Base-by-base conservation (phyloP, 2,113 vertebrate species). In the Aplodontia rufa region DNA sequence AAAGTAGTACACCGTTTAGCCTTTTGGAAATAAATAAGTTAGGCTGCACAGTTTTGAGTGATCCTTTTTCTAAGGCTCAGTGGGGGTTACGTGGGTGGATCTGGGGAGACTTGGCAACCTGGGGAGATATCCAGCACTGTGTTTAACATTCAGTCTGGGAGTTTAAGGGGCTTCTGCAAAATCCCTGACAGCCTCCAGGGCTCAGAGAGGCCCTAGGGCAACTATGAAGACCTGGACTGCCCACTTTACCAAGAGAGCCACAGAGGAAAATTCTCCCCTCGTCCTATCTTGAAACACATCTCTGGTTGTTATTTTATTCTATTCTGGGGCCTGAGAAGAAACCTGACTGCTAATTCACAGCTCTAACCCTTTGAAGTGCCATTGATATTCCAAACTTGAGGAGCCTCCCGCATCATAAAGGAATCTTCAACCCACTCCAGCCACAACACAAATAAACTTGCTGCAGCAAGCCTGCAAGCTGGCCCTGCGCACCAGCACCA, bases 361-460 rank as follows among this genome's bases (percentile, higher is more conserved):
- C 96, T 96, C 71, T 20, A 45, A 81, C 1, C 76, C 98, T 99
- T 99, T 99, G 98, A 99, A 98, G 98, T 98, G 96, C 95, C 97
- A 98, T 96, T 97, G 98, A 98, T 98, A 98, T 97, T 96, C 97
- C 96, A 98, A 97, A 97, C 97, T 98, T 47, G 92, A 92, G 96
- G 97, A 98, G 97, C 96, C 97, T 98, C 97, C 96, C 30, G 81
- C 96, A 97, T 97, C 42, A 1, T 98, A 97, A 98, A 88, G 97
- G 97, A 97, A 98, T 98, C 97, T 97, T 98, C 98, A 97, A 98
- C 97, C 22, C 93, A 20, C 95, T 97, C 97, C 79, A 55, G 96
- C 96, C 97, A 81, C 91, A 98, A 83, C 98, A 98, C 98, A 99
- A 99, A 99, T 99, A 99, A 99, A 99, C 98, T 98, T 96, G 96